Base-by-base conservation (phyloP, 2,113 vertebrate species). In the Erythrocercus mccallii region DNA sequence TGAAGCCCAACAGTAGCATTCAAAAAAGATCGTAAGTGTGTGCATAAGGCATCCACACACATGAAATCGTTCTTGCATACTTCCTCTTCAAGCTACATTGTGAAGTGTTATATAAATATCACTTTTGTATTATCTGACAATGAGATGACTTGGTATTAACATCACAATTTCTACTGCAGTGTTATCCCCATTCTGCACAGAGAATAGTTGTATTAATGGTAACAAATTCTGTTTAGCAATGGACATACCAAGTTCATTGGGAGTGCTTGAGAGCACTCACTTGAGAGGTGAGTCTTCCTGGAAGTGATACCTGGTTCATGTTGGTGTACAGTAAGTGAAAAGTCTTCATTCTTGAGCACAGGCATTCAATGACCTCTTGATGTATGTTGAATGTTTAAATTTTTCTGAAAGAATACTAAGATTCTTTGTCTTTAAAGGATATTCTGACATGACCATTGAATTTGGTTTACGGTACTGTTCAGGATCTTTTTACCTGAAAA, bases 31-130 rank as follows among this genome's bases (percentile, higher is more conserved):
- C 42, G 6, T 40, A 57, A 61, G 14, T 0, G 2, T 28, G 5
- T 76, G 20, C 33, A 82, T 45, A 45, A 65, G 20, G 30, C 31
- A 81, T 40, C 20, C 12, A 40, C 1, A 3, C 89, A 45, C 2
- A 15, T 31, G 16, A 86, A 78, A 60, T 13, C 0, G 0, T 33
- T 25, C 17, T 58, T 79, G 7, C 0, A 2, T 50, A n/a, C 24
- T 89, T 61, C 47, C 24, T 60, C 17, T 68, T 90, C 45, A 71
- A 56, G 20, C 8, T 74, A 48, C 22, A 27, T 31, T 60, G 33
- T 4, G 10, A 72, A 73, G 22, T 6, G 3, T 33, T 60, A 40
- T 23, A 33, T 54, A 83, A 88, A 40, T 40, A 61, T 44, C 2
- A 50, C 12, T 21, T 95, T 65, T 60, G 7, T 37, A 40, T 71